Base-by-base conservation (phyloP, 92 coral and sea anemone species). In the Galaxea fascicularis region DNA sequence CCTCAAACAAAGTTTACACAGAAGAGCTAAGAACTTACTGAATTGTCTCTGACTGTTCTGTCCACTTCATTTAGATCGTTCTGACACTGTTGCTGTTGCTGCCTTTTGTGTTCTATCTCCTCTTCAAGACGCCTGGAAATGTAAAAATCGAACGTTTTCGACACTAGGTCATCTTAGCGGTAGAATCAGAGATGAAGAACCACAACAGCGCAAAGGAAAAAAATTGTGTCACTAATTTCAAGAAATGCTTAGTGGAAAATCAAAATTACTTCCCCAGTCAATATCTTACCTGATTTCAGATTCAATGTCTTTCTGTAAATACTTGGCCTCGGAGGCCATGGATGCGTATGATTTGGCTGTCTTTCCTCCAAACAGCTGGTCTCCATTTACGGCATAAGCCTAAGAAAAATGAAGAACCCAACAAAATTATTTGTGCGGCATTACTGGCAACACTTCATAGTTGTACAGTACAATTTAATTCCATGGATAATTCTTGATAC, bases 361-460 rank as follows among this genome's bases (percentile, higher is more conserved):
- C 54, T 82, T 71, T 0, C 99, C 99, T 49, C 99, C 99, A 75
- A 92, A 59, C 47, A 96, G 74, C 75, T 95, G 95, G 57, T 96
- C 99, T 17, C 99, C 99, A 78, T 93, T 96, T 21, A 75, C 81
- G 27, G 98, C 95, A 88, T 92, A 96, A 35, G 99, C 99, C 99
- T 96, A 60, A 31, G 77, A 77, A 17, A 41, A 65, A 13, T 76
- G 5, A 52, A 14, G 1, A n/a, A n/a, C n/a, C n/a, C n/a, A n/a
- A n/a, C n/a, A n/a, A n/a, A n/a, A n/a, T n/a, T n/a, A n/a, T n/a
- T n/a, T n/a, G n/a, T n/a, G n/a, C n/a, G n/a, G n/a, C n/a, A n/a
- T n/a, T n/a, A n/a, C n/a, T n/a, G n/a, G n/a, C n/a, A n/a, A n/a
- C n/a, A n/a, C n/a, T n/a, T n/a, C n/a, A n/a, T n/a, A n/a, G n/a